Conservation (phyloP, 2,888 invertebrate species). For the Stenodera caucasica region DNA sequence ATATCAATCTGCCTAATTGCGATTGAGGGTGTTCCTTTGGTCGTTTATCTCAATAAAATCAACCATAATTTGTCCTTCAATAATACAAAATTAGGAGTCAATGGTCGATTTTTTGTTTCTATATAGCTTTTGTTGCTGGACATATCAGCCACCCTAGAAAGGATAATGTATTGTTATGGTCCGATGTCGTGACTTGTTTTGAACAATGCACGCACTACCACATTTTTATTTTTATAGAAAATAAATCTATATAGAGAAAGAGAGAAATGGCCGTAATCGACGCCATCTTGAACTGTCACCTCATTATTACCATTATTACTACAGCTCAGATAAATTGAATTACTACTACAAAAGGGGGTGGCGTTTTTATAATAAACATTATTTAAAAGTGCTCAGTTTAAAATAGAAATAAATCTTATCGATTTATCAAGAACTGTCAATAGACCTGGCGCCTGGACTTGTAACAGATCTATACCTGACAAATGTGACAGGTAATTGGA, state of each 20-base stretch:
- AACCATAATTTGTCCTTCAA: constrained; percentile 20
- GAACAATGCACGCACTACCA: constrained; percentile 33
- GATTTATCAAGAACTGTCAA: constrained; percentile 44
- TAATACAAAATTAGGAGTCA: constrained; percentile 34
- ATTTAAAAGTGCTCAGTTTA: too few relatives aligned
- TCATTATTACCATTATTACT: constrained; percentile 22
- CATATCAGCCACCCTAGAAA: constrained; percentile 34
- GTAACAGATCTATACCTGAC: constrained; percentile 34
- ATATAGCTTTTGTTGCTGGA: too few relatives aligned
- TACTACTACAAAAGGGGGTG: too few relatives aligned
- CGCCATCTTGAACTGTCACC: constrained; percentile 42
- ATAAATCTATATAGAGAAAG: background rate
- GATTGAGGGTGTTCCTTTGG: background rate
- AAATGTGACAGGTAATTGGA: constrained; percentile 39
- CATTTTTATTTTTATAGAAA: background rate
- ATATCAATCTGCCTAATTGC: constrained; percentile 6
- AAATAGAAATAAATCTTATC: constrained; percentile 36
- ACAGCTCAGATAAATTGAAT: background rate
- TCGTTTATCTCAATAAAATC: background rate
- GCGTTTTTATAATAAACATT: too few relatives aligned
- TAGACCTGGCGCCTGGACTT: constrained; percentile 43
- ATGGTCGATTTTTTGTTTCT: constrained; percentile 26
- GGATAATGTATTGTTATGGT: constrained; percentile 44
- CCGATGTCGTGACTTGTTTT: constrained; percentile 40
- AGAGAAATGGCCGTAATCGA: constrained; percentile 29